phyloP scores from a whole-genome alignment of 2,888 invertebrate genomes.

The Athrips mouffetella region DNA sequence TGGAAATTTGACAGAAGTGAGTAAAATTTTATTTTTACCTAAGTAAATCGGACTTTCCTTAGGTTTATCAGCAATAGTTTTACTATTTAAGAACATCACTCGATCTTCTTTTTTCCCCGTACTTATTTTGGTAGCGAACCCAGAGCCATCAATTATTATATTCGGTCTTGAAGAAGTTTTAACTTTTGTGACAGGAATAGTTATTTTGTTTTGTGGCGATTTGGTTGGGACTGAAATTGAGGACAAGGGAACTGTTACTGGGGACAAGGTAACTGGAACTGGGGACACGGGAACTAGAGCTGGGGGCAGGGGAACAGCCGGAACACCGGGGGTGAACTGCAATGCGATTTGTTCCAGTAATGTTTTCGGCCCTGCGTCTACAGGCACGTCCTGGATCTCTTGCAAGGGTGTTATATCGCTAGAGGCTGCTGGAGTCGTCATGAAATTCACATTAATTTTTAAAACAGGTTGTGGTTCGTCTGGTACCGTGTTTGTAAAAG shows the following conservation, averaged over 20 bases:
- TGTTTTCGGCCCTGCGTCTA: not conserved
- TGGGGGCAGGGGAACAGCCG: not conserved
- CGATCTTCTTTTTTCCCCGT: constrained; percentile 23
- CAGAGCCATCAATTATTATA: constrained; percentile 30
- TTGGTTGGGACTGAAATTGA: not conserved
- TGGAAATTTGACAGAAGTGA: constrained; percentile 48
- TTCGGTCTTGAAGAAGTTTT: not conserved
- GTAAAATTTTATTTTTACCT: constrained; percentile 57
- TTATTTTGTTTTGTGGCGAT: not conserved
- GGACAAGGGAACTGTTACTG: not conserved
- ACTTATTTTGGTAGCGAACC: not conserved
- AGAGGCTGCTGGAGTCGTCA: not conserved
- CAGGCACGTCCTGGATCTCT: not conserved
- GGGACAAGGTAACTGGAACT: not conserved
- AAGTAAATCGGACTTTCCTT: constrained; percentile 45
- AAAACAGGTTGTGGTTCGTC: not conserved
- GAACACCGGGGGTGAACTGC: not conserved
- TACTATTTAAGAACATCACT: constrained; percentile 34
- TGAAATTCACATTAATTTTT: not conserved
- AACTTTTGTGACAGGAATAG: not conserved
- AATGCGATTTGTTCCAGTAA: not conserved
- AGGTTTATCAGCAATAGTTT: constrained; percentile 27
- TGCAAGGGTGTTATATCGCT: not conserved
- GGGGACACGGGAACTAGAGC: not conserved
- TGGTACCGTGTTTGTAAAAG: not conserved